Evolutionary conservation across 1,140 invertebrate species (phyloP).

Genomic region (Amyelois transitella): DNA sequence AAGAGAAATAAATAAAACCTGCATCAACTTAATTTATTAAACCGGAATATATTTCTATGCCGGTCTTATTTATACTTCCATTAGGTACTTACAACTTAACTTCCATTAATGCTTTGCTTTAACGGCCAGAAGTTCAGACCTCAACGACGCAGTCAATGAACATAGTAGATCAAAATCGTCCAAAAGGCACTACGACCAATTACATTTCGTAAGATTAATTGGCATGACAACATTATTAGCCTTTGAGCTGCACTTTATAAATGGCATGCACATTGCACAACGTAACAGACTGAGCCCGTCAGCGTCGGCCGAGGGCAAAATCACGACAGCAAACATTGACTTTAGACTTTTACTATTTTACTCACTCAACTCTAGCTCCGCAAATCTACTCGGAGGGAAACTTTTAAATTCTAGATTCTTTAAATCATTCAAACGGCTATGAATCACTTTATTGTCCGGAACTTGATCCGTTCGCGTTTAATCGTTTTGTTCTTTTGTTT

Average conservation of each 20-base stretch:
- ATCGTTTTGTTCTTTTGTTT: not conserved
- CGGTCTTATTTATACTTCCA: no score
- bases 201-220: not conserved
- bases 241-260: conserved; percentile 10
- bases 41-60: no score
- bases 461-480: conserved; percentile 25
- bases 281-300: conserved; percentile 29
- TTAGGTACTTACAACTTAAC: no score
- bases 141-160: no score
- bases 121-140: no score
- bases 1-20: no score
- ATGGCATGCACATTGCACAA: conserved; percentile 31
- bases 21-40: no score
- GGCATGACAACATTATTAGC: not conserved
- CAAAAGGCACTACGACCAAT: not conserved
- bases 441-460: conserved; percentile 43
- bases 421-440: conserved; percentile 52
- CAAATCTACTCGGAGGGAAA: conserved; percentile 56
- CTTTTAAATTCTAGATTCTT: conserved; percentile 49
- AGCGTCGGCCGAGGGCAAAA: conserved; percentile 43
- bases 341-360: conserved; percentile 67
- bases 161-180: no score
- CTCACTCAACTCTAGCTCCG: conserved; percentile 60
- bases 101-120: no score
- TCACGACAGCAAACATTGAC: conserved; percentile 71